Evolutionary conservation across 2,113 vertebrate species (phyloP).

Genomic region (Siniperca chuatsi): DNA sequence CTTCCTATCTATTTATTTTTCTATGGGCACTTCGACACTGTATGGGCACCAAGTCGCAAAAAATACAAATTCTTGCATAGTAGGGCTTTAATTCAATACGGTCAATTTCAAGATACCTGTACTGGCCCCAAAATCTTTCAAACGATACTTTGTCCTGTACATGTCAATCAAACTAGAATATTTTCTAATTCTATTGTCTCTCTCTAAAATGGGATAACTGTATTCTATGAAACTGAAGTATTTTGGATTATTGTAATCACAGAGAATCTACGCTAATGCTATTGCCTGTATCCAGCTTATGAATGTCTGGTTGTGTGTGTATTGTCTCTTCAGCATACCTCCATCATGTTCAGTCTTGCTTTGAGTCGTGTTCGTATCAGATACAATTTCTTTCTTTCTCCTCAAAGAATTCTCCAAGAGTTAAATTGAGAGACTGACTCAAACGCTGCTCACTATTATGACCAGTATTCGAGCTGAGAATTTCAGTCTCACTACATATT

Average conservation of each 20-base stretch:
- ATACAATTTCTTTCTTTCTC: not conserved
- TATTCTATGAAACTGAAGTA: not conserved
- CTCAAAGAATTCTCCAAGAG: not conserved
- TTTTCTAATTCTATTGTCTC: not conserved
- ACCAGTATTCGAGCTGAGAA: not conserved
- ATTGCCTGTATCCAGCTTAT: not conserved
- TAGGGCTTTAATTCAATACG: no score
- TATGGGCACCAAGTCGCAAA: no score
- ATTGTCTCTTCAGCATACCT: slow-evolving; percentile 26
- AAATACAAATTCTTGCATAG: no score
- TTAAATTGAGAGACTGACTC: not conserved
- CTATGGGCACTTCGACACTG: no score
- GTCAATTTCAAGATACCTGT: not conserved
- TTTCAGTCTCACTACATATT: not conserved
- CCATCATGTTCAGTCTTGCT: slow-evolving; percentile 45
- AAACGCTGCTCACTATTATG: not conserved
- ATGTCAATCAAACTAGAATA: not conserved
- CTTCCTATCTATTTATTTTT: no score
- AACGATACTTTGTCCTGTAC: not conserved
- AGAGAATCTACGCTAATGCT: not conserved
- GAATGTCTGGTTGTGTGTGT: not conserved
- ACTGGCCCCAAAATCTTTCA: not conserved
- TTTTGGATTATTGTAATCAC: not conserved
- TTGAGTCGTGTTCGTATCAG: not conserved
- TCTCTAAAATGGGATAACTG: not conserved